Evolutionary conservation across 2,797 vertebrate genomes (phyloP), one percentile per base, ranked within the genome.

Genomic region (Periophthalmus magnuspinnatus): DNA sequence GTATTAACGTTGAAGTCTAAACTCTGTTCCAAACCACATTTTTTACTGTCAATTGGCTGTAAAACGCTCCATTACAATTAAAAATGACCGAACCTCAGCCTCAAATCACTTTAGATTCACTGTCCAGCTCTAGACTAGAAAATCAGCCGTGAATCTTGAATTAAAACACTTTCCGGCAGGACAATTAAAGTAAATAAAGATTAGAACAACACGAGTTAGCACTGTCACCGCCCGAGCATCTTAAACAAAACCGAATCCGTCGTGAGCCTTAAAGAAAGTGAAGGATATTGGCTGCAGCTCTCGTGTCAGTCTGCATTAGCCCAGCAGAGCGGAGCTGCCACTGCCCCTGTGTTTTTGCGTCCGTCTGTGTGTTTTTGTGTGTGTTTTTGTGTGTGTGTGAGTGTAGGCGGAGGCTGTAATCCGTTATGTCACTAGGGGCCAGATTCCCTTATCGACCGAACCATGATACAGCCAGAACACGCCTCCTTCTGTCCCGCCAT

Each of bases 361-460:
- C 81, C 28, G 8, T n/a, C n/a, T 13, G 36, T 38, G n/a, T n/a
- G n/a, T n/a, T n/a, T n/a, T n/a, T n/a, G 8, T 10, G 34, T 8
- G 2, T 36, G 6, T 38, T 38, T 41, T 38, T 2, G 10, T 41
- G 38, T 80, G 63, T 65, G 38, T 32, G 59, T 81, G 83, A 88
- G 84, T 77, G 71, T 81, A 85, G 85, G 88, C 85, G 79, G 11
- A 11, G 38, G 86, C 84, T 89, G 70, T 91, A 90, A 93, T 90
- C 79, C 67, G 84, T 82, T 81, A 83, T 90, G 89, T 90, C 88
- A 91, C 89, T 72, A 5, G 59, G 61, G 75, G 75, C 79, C 79
- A 82, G 78, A 80, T 81, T 87, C 85, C 68, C 81, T 89, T 90
- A 92, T 91, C 82, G 81, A 93, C 90, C 86, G 33, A 50, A 68